Evolutionary conservation across 2,888 invertebrate species (phyloP).

Genomic region (Hypomecis punctinalis): DNA sequence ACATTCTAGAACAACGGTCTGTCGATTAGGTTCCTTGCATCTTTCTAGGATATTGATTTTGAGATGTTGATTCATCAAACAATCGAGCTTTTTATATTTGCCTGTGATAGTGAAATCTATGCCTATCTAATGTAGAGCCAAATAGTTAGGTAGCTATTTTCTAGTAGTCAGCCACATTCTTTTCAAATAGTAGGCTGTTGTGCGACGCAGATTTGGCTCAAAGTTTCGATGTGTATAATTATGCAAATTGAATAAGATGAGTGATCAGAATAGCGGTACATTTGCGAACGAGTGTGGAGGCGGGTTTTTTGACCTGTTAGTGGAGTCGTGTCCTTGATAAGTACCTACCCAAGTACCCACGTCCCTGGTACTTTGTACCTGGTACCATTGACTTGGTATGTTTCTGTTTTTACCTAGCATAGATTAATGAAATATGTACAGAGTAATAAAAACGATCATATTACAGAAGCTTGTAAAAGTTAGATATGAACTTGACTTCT

Average conservation of each 20-base stretch:
- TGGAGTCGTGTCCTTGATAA: constrained; percentile 57
- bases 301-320: constrained; percentile 60
- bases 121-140: background rate
- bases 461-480: no score
- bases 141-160: background rate
- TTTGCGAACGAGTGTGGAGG: constrained; percentile 41
- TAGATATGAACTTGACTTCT: no score
- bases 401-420: no score
- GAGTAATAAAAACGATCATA: no score
- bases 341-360: constrained; percentile 8
- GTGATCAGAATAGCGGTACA: constrained; percentile 68
- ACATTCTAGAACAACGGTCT: background rate
- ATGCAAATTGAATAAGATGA: constrained; percentile 58
- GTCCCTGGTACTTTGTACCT: background rate
- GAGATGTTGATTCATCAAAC: background rate
- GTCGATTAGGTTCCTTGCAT: background rate
- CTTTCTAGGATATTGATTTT: background rate
- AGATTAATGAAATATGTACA: no score
- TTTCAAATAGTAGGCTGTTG: constrained; percentile 7
- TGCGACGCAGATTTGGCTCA: background rate
- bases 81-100: background rate
- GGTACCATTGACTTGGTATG: no score
- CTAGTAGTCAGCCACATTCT: background rate
- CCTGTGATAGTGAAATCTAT: constrained; percentile 5
- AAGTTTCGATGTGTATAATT: constrained; percentile 30